Percentiles rank a stretch among this genome's conserved stretches.
Evolutionary conservation across 1,140 invertebrate genomes (phyloP).

Genomic region (Ceratitis capitata): DNA sequence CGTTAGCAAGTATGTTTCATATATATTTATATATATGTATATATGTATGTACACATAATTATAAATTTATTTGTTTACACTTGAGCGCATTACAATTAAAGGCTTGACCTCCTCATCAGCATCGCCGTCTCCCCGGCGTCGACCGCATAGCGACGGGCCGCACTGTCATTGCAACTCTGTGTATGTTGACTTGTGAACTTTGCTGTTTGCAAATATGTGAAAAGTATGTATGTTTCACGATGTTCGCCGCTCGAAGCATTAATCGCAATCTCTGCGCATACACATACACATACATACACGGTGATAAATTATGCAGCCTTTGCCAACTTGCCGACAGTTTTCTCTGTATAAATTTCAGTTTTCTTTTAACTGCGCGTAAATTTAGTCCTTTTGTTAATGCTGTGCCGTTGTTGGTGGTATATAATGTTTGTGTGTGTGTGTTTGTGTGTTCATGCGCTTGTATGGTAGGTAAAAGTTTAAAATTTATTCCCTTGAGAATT

Average conservation of each 20-base stretch:
- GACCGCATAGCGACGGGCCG: neutral
- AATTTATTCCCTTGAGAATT: neutral
- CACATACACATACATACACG: too few species aligned
- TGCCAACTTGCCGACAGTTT: neutral
- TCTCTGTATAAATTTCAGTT: neutral
- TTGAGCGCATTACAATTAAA: neutral
- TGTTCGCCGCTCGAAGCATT: neutral
- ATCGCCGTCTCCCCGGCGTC: neutral
- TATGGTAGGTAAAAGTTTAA: too few species aligned
- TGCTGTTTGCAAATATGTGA: too few species aligned
- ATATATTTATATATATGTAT: too few species aligned
- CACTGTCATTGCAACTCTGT: neutral
- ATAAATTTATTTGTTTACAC: neutral
- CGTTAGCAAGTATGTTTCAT: too few species aligned
- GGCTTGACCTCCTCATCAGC: constrained; percentile 10
- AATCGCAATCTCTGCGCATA: neutral
- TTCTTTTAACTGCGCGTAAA: neutral
- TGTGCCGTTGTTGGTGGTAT: neutral
- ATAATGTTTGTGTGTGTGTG: neutral
- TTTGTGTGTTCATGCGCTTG: neutral
- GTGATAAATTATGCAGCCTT: neutral
- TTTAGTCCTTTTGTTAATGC: neutral
- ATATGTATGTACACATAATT: neutral
- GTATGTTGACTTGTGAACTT: neutral
- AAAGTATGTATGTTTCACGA: too few species aligned